Evolutionary conservation across 2,113 vertebrate species (phyloP).

Genomic region (Phyllopteryx taeniolatus): DNA sequence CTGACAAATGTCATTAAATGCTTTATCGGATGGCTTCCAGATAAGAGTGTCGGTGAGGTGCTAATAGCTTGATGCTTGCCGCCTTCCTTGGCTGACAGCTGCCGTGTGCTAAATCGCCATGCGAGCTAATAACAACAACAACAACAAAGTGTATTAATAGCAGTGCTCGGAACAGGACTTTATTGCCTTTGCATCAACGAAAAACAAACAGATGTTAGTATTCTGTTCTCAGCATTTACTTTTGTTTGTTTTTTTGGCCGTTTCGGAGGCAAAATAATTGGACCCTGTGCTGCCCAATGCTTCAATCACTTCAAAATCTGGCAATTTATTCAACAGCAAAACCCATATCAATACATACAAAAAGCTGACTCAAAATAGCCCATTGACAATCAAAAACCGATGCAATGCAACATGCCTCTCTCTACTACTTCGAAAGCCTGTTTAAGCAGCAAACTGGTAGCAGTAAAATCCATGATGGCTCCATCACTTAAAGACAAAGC

Average conservation of each 20-base stretch:
- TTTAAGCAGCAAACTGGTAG: too few species aligned
- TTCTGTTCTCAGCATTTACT: background rate
- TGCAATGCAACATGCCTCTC: background rate
- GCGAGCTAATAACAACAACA: constrained; percentile 20
- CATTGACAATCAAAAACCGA: background rate
- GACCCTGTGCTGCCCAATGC: background rate
- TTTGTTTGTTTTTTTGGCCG: background rate
- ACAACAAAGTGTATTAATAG: constrained; percentile 37
- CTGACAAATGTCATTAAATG: constrained; percentile 63
- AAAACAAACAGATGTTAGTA: constrained; percentile 23
- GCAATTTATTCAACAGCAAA: background rate
- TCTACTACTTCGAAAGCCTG: too few species aligned
- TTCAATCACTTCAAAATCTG: background rate
- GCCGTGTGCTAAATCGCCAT: constrained; percentile 44
- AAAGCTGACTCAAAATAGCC: too few species aligned
- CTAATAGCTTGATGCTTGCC: constrained; percentile 39
- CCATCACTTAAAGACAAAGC: too few species aligned
- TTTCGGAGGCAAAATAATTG: background rate
- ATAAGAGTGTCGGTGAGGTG: constrained; percentile 49
- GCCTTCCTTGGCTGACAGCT: constrained; percentile 42
- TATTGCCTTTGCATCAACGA: constrained; percentile 41
- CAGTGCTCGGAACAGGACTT: constrained; percentile 27
- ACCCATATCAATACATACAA: background rate
- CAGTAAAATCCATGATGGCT: too few species aligned
- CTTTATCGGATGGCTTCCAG: constrained; percentile 44